phyloP scores from a whole-genome alignment of 1,140 invertebrate species.

The Lepidurus arcticus region DNA sequence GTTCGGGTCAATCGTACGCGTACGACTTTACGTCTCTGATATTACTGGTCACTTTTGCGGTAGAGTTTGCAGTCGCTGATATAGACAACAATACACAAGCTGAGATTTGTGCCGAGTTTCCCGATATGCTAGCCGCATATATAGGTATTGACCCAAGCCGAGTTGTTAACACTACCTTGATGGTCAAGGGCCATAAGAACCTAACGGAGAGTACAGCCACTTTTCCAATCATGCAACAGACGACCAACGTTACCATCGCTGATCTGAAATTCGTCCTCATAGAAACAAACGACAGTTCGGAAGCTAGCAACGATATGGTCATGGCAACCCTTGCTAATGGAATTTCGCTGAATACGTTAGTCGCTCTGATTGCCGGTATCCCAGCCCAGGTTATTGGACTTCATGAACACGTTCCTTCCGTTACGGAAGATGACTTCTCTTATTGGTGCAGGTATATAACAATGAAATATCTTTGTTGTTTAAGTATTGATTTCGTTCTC shows the following conservation, averaged over 20 bases:
- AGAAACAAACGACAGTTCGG: not conserved
- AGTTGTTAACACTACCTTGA: not conserved
- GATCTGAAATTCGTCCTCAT: conserved; percentile 24
- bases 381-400: conserved; percentile 19
- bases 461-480: not conserved
- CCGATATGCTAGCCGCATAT: not conserved
- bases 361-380: conserved; percentile 11
- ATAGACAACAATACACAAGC: not conserved
- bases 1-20: not conserved
- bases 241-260: not conserved
- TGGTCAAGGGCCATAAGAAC: not conserved
- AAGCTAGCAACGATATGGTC: conserved; percentile 10
- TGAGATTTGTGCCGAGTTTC: not conserved
- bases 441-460: conserved; percentile 33
- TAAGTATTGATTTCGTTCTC: not conserved
- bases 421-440: conserved; percentile 22
- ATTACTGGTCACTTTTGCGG: not conserved
- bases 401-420: conserved; percentile 26
- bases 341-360: conserved; percentile 27
- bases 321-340: conserved; percentile 24
- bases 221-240: not conserved
- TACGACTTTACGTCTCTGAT: not conserved
- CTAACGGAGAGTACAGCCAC: not conserved
- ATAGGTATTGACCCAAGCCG: not conserved
- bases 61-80: not conserved